These are phyloP conservation scores for Strigops habroptila DNA, from an alignment of 2,113 vertebrate species.

Conservation along the genomic window DNA sequence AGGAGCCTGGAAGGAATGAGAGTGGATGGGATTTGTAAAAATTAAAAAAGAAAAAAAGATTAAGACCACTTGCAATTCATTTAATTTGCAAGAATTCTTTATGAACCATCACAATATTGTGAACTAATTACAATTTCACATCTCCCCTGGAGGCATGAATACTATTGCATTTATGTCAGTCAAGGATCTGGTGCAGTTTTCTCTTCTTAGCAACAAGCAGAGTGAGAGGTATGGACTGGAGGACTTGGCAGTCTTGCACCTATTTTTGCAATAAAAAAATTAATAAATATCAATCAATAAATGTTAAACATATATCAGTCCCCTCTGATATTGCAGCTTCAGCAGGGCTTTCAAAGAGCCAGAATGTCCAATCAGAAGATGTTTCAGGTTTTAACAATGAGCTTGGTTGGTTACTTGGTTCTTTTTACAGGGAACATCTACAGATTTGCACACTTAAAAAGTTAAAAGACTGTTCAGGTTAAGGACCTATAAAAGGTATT, in stretches of 20 bases:
- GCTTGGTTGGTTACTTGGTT: not conserved
- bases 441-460: not conserved
- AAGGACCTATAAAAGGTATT: not conserved
- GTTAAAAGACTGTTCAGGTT: not conserved
- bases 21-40: not conserved
- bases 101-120: not conserved
- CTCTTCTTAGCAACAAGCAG: not conserved
- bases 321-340: not conserved
- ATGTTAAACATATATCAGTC: not conserved
- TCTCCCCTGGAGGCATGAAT: not conserved
- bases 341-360: not conserved
- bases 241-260: not conserved
- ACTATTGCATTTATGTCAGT: not conserved
- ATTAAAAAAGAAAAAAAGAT: not conserved
- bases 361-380: not conserved
- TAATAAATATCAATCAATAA: not conserved
- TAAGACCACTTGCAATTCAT: not conserved
- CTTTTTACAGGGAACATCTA: not conserved
- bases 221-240: not conserved
- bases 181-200: not conserved
- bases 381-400: fast-evolving
- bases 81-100: not conserved
- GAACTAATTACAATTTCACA: not conserved
- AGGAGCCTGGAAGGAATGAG: not conserved
- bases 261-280: not conserved